Evolutionary conservation across 2,113 vertebrate genomes (phyloP), one percentile per base, ranked within the genome.

Genomic region (Phaethornis superciliosus): DNA sequence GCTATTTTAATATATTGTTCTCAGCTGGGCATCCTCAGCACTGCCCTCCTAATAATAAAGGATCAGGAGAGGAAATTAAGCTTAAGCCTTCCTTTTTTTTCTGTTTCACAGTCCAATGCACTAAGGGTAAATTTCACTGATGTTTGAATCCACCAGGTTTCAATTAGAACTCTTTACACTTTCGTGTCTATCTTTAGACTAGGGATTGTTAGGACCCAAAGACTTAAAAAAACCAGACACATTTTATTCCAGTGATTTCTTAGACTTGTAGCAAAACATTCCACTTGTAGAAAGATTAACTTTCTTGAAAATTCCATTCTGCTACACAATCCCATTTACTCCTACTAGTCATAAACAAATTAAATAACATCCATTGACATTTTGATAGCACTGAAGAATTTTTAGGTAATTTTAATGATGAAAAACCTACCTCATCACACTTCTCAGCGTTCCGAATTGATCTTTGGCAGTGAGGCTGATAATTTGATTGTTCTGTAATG

Each of bases 401-500:
- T 97, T 54, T 82, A 88, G 80, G 92, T 72, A 88, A 69, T 96
- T 97, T 96, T 97, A 97, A 87, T 96, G 91, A 96, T 81, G 33
- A 89, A 96, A 89, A 97, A 92, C 67, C 49, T 96, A 94, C 94
- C 92, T 96, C 71, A 94, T 91, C 93, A 88, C 81, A 94, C 88
- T 95, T 95, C 88, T 87, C 44, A 93, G 75, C 95, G 77, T 79
- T 88, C 33, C 1, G 22, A 96, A 96, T 89, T 96, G 92, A 97
- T 97, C 70, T 89, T 90, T 93, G 75, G 54, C 85, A 96, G 78
- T 52, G 65, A 95, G 85, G 82, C 77, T 96, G 87, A 94, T 96
- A 97, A 97, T 97, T 91, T 97, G 88, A 97, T 97, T 98, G 95
- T 96, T 97, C 90, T 93, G 78, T 95, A 97, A 97, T 90, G 84